Conservation (phyloP, 2,888 invertebrate species). For the Ennomos erosarius region DNA sequence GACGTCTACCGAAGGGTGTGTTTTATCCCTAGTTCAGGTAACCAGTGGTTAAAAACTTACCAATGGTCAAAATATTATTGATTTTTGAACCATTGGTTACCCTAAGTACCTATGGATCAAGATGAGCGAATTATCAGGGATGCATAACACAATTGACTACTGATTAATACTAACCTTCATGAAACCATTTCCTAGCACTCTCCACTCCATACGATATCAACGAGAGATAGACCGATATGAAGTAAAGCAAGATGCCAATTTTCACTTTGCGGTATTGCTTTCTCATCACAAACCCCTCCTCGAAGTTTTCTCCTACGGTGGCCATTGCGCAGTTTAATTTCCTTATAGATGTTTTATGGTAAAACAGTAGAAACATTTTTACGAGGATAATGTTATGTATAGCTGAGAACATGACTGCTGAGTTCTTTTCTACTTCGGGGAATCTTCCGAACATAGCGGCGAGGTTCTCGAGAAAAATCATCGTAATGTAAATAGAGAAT, state of each 20-base stretch:
- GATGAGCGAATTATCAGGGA: slow-evolving; percentile 5
- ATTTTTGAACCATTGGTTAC: too few species aligned
- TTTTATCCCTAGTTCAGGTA: too few species aligned
- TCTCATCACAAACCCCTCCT: slow-evolving; percentile 63
- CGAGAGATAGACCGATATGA: slow-evolving; percentile 70
- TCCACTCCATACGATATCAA: slow-evolving; percentile 69
- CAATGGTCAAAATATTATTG: too few species aligned
- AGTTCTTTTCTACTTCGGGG: slow-evolving; percentile 73
- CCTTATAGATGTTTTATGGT: slow-evolving; percentile 68
- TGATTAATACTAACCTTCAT: slow-evolving; percentile 58
- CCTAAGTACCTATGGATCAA: too few species aligned
- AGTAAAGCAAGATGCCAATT: slow-evolving; percentile 63
- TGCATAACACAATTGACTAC: slow-evolving; percentile 15
- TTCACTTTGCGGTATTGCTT: slow-evolving; percentile 67
- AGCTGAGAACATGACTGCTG: slow-evolving; percentile 74
- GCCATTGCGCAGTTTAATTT: slow-evolving; percentile 73
- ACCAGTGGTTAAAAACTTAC: too few species aligned
- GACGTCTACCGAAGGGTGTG: too few species aligned
- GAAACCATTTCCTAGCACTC: slow-evolving; percentile 60
- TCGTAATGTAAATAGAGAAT: slow-evolving; percentile 65
- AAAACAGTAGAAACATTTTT: slow-evolving; percentile 70
- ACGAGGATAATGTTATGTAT: slow-evolving; percentile 72
- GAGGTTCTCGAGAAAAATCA: slow-evolving; percentile 73
- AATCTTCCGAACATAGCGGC: slow-evolving; percentile 70
- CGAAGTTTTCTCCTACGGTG: slow-evolving; percentile 61